Percentiles rank a stretch among this genome's conserved stretches.
Conservation (phyloP, 2,113 vertebrate species). For the Phodopus roborovskii region DNA sequence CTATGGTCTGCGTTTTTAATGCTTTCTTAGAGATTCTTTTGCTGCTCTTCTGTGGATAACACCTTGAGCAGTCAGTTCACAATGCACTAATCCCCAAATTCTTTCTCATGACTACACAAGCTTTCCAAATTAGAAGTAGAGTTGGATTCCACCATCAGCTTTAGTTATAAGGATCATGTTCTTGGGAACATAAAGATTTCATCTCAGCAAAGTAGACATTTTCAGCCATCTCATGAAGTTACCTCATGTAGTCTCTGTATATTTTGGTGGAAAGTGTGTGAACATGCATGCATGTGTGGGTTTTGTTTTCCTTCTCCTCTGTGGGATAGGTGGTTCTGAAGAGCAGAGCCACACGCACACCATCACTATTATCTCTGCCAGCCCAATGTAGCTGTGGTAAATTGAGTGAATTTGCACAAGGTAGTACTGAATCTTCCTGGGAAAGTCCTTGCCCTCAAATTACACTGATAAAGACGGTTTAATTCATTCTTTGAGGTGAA, state of each 20-base stretch:
- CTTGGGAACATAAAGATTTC: background rate
- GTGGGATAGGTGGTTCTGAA: background rate
- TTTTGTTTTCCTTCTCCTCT: background rate
- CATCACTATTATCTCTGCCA: background rate
- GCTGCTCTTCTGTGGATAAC: background rate
- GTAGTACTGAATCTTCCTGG: background rate
- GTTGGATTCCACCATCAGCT: background rate
- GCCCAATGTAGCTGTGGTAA: background rate
- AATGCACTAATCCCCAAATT: too few relatives aligned
- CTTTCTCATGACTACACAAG: background rate
- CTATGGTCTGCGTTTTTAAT: background rate
- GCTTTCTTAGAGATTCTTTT: background rate
- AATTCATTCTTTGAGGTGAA: constrained; percentile 11
- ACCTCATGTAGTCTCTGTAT: background rate
- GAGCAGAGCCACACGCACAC: background rate
- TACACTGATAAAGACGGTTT: background rate
- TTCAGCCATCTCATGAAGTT: background rate
- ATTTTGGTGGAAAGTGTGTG: background rate
- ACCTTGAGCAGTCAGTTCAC: background rate
- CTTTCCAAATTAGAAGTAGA: background rate
- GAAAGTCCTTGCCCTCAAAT: background rate
- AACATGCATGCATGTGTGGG: background rate
- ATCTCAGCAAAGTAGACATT: background rate
- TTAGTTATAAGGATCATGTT: background rate
- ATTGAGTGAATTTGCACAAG: background rate